phyloP scores from a whole-genome alignment of 2,113 vertebrate genomes.

The Pseudopodoces humilis region DNA sequence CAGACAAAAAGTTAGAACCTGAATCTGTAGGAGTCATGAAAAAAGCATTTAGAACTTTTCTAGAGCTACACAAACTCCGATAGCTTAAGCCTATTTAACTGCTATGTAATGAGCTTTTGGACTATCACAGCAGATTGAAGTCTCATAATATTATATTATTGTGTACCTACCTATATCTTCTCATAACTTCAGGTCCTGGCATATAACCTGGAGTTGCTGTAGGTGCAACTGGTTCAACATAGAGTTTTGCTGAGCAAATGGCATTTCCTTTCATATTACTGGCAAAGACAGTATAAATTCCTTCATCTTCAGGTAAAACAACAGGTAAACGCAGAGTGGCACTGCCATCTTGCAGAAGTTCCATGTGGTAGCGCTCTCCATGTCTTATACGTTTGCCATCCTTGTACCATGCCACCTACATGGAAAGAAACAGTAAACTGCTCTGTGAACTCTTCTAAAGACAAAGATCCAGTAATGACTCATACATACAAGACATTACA shows the following conservation, averaged over 20 bases:
- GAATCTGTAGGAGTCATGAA: neutral
- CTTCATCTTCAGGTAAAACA: conserved; percentile 93
- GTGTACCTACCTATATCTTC: conserved; percentile 85
- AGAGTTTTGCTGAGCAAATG: conserved; percentile 95
- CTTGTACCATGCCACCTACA: conserved; percentile 96
- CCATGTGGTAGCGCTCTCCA: conserved; percentile 87
- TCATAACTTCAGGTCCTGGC: conserved; percentile 87
- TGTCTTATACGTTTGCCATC: conserved; percentile 91
- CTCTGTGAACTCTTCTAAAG: neutral
- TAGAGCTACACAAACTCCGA: neutral
- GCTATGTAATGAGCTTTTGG: neutral
- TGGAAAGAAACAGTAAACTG: neutral
- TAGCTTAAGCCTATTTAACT: neutral
- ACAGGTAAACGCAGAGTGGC: conserved; percentile 89
- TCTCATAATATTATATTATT: neutral
- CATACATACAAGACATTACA: neutral
- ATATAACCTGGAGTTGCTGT: conserved; percentile 83
- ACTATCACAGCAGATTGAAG: neutral
- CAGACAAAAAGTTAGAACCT: neutral
- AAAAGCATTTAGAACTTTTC: neutral
- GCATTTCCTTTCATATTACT: conserved; percentile 92
- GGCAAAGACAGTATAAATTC: conserved; percentile 93
- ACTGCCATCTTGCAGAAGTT: conserved; percentile 89
- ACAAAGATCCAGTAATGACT: neutral
- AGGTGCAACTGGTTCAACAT: conserved; percentile 86